Base-by-base conservation (phyloP, 2,113 vertebrate genomes). In the Plestiodon gilberti region DNA sequence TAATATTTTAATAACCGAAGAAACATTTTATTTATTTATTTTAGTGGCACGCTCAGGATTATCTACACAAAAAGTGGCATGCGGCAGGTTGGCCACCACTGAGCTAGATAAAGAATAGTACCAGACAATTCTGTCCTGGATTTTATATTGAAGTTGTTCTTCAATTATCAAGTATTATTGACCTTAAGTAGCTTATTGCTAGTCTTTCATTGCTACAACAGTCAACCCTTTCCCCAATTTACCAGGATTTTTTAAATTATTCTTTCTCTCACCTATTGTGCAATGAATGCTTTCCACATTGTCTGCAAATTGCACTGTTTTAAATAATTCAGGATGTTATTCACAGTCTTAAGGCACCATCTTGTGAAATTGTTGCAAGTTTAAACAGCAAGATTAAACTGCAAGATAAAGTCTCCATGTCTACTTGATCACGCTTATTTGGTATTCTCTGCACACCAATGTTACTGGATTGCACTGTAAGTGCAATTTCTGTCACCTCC, bases 301-400 rank as follows among this genome's bases (percentile, higher is more conserved):
- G 17, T n/a, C 17, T 52, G 17, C 28, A 48, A 43, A 33, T 67
- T 28, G 35, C 40, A 67, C 62, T 81, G 38, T 77, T 77, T 67
- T 67, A 81, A 81, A 67, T 69, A 43, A 81, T 65, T 81, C 8
- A 67, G 33, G 38, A 67, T 81, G 28, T 48, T 67, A 81, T 81
- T 81, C 40, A 67, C 30, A 48, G 61, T 65, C 38, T 30, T 65
- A 81, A 62, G 40, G 38, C 17, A 67, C 40, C 40, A 80, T 80
- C 59, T 80, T 64, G 55, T 64, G 59, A 80, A n/a, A 25, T 62
- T 67, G 9, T 81, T 81, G 28, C 17, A 65, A 81, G 33, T n/a
- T 81, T 81, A 67, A 81, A 69, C 40, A 81, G 15, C 78, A 81
- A n/a, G n/a, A n/a, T n/a, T 81, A 67, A 81, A 69, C 40, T 65